Evolutionary conservation across 2,113 vertebrate species (phyloP).

Genomic region (Cisticola juncidis): DNA sequence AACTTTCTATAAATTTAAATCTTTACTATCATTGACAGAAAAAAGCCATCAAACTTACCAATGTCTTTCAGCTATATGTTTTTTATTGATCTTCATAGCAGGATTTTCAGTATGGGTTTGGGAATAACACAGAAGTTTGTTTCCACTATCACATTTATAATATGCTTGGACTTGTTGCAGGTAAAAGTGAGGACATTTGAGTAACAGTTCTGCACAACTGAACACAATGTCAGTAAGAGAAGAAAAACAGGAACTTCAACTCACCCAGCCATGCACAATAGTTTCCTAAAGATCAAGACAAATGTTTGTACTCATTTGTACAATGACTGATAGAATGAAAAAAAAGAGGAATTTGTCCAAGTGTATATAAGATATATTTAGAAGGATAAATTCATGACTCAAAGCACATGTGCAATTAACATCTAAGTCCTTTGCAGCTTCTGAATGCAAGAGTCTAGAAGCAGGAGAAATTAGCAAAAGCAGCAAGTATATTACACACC

Average conservation of each 20-base stretch:
- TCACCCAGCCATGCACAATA: not conserved
- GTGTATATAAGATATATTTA: not conserved
- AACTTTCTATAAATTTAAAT: not conserved
- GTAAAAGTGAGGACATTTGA: not conserved
- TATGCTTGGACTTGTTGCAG: not conserved
- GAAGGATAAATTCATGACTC: not conserved
- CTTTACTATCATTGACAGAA: not conserved
- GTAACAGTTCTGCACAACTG: not conserved
- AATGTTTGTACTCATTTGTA: not conserved
- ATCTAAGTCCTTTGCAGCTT: conserved; percentile 7
- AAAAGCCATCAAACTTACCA: not conserved
- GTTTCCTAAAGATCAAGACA: not conserved
- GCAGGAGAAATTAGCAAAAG: conserved; percentile 9
- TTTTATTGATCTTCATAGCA: not conserved
- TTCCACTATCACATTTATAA: not conserved
- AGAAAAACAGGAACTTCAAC: not conserved
- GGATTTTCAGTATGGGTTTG: not conserved
- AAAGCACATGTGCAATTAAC: not conserved
- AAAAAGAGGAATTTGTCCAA: not conserved
- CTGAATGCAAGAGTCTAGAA: conserved; percentile 35
- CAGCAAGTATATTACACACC: not conserved
- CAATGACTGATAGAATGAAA: not conserved
- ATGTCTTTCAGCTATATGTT: not conserved
- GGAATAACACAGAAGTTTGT: not conserved
- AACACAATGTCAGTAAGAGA: not conserved